These are phyloP conservation scores for Apolygus lucorum DNA, from an alignment of 1,140 invertebrate genomes.

Conservation along the genomic window DNA sequence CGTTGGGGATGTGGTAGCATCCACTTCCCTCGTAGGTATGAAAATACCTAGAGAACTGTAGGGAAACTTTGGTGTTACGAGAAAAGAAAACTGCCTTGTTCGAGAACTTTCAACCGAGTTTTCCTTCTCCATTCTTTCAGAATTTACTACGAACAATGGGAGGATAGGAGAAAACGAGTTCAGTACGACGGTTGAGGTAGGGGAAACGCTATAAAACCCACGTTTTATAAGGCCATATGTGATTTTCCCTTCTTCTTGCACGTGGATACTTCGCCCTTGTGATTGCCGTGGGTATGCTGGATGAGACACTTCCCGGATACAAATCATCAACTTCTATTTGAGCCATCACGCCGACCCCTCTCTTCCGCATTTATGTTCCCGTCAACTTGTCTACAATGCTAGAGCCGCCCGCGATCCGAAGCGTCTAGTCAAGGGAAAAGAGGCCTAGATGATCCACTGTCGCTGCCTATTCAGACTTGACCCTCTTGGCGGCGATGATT, in stretches of 20 bases:
- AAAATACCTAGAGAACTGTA: no score
- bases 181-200: background rate
- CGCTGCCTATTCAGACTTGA: background rate
- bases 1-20: no score
- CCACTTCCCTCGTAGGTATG: no score
- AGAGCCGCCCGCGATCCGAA: background rate
- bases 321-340: conserved; percentile 17
- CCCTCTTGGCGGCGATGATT: no score
- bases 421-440: background rate
- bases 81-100: no score
- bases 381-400: conserved; percentile 12
- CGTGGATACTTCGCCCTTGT: background rate
- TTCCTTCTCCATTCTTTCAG: no score
- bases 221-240: background rate
- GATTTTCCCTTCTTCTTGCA: background rate
- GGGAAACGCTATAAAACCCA: background rate
- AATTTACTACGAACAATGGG: no score
- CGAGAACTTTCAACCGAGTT: no score
- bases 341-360: background rate
- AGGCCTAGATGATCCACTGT: no score
- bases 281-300: conserved; percentile 14
- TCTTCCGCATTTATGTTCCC: conserved; percentile 5
- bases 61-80: no score
- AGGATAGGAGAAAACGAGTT: background rate
- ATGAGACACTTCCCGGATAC: conserved; percentile 16